A percentile compares a stretch with the other conserved stretches of the same genome.
Conservation (phyloP, 2,888 invertebrate genomes). For the Seira sanloemensis region DNA sequence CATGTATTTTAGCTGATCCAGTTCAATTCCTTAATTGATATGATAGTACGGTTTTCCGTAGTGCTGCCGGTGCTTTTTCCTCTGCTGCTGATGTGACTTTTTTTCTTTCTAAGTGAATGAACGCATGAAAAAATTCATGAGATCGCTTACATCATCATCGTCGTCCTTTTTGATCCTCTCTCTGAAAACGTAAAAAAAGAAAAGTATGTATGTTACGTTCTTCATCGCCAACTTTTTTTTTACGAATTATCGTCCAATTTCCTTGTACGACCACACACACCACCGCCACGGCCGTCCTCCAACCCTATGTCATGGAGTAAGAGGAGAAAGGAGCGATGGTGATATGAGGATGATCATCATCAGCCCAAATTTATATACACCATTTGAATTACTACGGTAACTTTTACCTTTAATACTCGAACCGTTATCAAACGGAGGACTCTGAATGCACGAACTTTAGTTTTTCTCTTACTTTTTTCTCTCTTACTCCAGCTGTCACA, state of each 20-base stretch:
- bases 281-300: too few relatives aligned
- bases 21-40: slow-evolving; percentile 55
- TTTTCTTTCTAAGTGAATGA: slow-evolving; percentile 11
- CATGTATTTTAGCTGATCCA: slow-evolving; percentile 35
- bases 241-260: not conserved
- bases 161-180: slow-evolving; percentile 13
- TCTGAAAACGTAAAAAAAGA: not conserved
- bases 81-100: slow-evolving; percentile 37
- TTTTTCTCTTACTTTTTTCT: too few relatives aligned
- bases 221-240: not conserved
- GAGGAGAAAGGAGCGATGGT: too few relatives aligned
- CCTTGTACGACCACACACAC: too few relatives aligned
- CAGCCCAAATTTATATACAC: slow-evolving; percentile 48
- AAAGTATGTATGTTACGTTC: not conserved
- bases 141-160: slow-evolving; percentile 33
- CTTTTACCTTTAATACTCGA: too few relatives aligned
- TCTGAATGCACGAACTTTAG: too few relatives aligned
- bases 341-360: too few relatives aligned
- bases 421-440: too few relatives aligned
- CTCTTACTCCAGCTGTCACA: not conserved
- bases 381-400: slow-evolving; percentile 42
- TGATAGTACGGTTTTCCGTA: not conserved
- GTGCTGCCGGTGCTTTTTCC: not conserved
- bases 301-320: too few relatives aligned
- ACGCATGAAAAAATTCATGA: slow-evolving; percentile 56